These are phyloP conservation scores for Dinocampus coccinellae DNA, from an alignment of 2,888 invertebrate species.

Conservation along the genomic window DNA sequence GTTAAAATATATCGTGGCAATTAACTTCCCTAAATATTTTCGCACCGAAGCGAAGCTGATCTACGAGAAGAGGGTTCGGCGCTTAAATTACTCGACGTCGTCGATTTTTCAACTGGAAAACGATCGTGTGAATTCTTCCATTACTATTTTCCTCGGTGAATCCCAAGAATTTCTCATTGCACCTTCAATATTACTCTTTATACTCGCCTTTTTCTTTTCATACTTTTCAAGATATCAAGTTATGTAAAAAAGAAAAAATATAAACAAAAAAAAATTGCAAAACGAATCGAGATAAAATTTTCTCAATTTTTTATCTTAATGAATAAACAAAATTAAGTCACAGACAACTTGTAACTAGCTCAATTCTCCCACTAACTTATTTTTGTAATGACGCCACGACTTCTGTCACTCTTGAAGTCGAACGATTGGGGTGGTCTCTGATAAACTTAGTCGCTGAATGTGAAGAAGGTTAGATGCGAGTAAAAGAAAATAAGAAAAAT, in stretches of 20 bases:
- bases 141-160: conserved; percentile 10
- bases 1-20: conserved; percentile 68
- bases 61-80: conserved; percentile 53
- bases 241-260: no score
- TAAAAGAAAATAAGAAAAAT: conserved; percentile 3
- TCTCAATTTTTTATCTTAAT: not conserved
- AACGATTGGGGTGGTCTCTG: conserved; percentile 51
- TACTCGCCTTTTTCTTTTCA: not conserved
- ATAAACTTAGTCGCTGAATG: conserved; percentile 61
- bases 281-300: not conserved
- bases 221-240: not conserved
- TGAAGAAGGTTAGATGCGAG: conserved; percentile 42
- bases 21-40: conserved; percentile 68
- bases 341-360: conserved; percentile 51
- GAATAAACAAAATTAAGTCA: not conserved
- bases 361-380: conserved; percentile 62
- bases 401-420: conserved; percentile 51
- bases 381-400: conserved; percentile 65
- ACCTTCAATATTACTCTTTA: not conserved
- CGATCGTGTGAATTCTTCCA: conserved; percentile 46
- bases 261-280: not conserved
- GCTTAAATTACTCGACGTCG: conserved; percentile 65
- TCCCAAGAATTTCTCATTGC: conserved; percentile 1
- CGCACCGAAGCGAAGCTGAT: conserved; percentile 63
- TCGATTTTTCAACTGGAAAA: conserved; percentile 62